Percentiles rank a stretch among this genome's conserved stretches.
Conservation (phyloP, 2,888 invertebrate species). For the Agrotis clavis region DNA sequence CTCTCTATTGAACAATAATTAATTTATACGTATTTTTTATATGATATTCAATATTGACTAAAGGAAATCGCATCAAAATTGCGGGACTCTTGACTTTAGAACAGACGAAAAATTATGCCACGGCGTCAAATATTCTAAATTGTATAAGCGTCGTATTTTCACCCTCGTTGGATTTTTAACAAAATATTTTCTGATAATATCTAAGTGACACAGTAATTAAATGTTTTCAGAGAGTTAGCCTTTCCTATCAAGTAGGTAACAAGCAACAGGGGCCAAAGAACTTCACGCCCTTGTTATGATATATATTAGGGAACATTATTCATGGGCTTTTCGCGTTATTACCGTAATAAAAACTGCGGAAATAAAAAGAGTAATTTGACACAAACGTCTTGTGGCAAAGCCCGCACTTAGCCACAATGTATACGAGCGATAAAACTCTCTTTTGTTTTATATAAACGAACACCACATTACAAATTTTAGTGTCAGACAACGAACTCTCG, state of each 20-base stretch:
- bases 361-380: constrained; percentile 86
- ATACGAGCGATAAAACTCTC: constrained; percentile 51
- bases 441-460: constrained; percentile 50
- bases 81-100: too few relatives aligned
- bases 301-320: constrained; percentile 78
- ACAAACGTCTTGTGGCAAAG: constrained; percentile 80
- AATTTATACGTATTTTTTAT: too few relatives aligned
- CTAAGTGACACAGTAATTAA: too few relatives aligned
- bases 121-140: too few relatives aligned
- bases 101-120: too few relatives aligned
- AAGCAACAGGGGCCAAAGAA: constrained; percentile 43
- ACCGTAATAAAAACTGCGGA: constrained; percentile 84
- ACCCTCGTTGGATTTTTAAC: too few relatives aligned
- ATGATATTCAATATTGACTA: too few relatives aligned
- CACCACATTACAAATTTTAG: constrained; percentile 33
- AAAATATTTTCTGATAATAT: too few relatives aligned
- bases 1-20: too few relatives aligned
- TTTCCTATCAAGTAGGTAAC: constrained; percentile 36
- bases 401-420: constrained; percentile 74
- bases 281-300: constrained; percentile 61
- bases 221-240: not conserved
- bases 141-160: too few relatives aligned
- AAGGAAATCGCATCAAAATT: too few relatives aligned
- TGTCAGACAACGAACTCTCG: constrained; percentile 21
- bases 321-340: constrained; percentile 80